Evolutionary conservation across 2,888 invertebrate genomes (phyloP), one percentile per base, ranked within the genome.

Genomic region (Allacma fusca): DNA sequence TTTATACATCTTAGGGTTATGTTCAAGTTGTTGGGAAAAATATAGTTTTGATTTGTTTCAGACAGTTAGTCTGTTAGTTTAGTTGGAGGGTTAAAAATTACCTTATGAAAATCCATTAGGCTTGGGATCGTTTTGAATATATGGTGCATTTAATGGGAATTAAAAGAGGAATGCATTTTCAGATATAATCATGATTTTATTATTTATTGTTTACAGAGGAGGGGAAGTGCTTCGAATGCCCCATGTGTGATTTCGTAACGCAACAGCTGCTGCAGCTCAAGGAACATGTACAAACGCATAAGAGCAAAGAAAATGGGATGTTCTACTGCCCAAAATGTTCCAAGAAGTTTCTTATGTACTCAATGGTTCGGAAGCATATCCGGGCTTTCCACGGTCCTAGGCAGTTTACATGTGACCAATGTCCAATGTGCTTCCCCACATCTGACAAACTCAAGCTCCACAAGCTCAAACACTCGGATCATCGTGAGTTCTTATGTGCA

Each of bases 361-460:
- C 90, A 76, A 88, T 90, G 50, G 90, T 92, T 77, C 89, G 92
- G 43, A 93, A 93, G 85, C 93, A 93, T 86, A 91, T 93, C 81
- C 88, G 91, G 80, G 90, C 91, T 12, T 92, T 92, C 85, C 93
- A 94, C 86, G 91, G 91, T 74, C 91, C 91, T 77, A 88, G 90
- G 34, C 90, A 90, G 82, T 91, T 91, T 85, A 88, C 89, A 21
- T 94, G 93, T 86, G 88, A 89, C 40, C 88, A 91, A 81, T 62
- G 94, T 86, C 88, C 89, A 7, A 92, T 92, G 86, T 88, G 89
- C 75, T 93, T 93, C 86, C 90, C 91, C 0, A 90, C 92, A 1
- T 87, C 90, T 34, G 92, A 92, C 86, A 93, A 92, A 85, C 87
- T 94, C 69, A 90, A 91, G 79, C 89, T 92, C 86, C 93, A 94